Conservation (phyloP, 2,888 invertebrate species). For the Scrobipalpa atriplicella region DNA sequence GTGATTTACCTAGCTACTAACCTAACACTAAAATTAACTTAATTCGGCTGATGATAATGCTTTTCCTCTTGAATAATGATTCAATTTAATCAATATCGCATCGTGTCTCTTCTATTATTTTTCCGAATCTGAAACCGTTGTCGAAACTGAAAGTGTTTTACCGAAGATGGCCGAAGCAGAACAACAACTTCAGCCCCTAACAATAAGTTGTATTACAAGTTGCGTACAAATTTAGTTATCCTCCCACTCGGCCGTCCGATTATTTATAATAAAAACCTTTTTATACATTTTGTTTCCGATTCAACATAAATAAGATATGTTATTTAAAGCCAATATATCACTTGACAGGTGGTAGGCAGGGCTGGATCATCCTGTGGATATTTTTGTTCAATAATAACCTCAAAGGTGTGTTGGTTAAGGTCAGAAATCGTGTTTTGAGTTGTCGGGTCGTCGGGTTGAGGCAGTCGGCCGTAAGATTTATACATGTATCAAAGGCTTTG, state of each 20-base stretch:
- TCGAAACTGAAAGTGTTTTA: slow-evolving; percentile 28
- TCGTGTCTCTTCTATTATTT: too few species aligned
- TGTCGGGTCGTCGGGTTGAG: slow-evolving; percentile 55
- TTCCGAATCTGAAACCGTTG: background rate
- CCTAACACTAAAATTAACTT: too few species aligned
- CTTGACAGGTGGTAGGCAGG: slow-evolving; percentile 81
- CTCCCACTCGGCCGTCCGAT: slow-evolving; percentile 71
- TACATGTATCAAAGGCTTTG: slow-evolving; percentile 80
- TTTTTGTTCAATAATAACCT: slow-evolving; percentile 35
- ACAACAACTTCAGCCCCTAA: slow-evolving; percentile 37
- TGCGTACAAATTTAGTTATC: slow-evolving; percentile 79
- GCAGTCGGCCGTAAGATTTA: slow-evolving; percentile 76
- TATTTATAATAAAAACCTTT: slow-evolving; percentile 78
- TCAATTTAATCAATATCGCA: too few species aligned
- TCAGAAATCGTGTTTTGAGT: slow-evolving; percentile 42
- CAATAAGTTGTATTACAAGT: slow-evolving; percentile 71
- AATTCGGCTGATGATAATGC: too few species aligned
- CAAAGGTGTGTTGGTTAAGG: slow-evolving; percentile 40
- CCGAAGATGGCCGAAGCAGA: slow-evolving; percentile 15
- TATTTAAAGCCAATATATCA: slow-evolving; percentile 82
- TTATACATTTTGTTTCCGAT: slow-evolving; percentile 81
- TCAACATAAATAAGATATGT: slow-evolving; percentile 84
- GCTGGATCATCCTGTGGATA: slow-evolving; percentile 44
- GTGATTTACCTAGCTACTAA: too few species aligned
- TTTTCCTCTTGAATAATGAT: too few species aligned